A percentile compares a stretch with the other conserved stretches of the same genome.
phyloP scores from a whole-genome alignment of 2,888 invertebrate genomes.

The Hyalella azteca region DNA sequence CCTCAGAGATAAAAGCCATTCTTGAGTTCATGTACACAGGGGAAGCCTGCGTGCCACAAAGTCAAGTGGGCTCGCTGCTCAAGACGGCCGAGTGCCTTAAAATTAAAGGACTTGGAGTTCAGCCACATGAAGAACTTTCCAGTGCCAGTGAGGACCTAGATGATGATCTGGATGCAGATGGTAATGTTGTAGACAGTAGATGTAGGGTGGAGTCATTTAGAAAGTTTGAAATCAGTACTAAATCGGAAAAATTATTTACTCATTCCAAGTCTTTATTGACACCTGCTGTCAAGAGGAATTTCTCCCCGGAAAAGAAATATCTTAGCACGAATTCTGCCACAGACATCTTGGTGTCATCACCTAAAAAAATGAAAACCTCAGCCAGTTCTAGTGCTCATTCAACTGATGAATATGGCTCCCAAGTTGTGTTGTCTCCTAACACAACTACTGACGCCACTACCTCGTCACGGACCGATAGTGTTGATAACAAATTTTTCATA shows the following conservation, averaged over 20 bases:
- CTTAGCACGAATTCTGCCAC: neutral
- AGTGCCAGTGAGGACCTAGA: neutral
- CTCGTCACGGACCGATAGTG: neutral
- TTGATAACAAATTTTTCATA: no score
- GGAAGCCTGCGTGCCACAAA: constrained; percentile 52
- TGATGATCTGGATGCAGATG: neutral
- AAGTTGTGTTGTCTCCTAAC: neutral
- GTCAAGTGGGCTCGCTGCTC: constrained; percentile 50
- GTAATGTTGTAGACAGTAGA: neutral
- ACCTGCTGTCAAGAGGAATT: no score
- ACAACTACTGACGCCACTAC: neutral
- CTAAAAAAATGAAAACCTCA: neutral
- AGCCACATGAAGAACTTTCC: neutral
- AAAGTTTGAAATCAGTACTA: neutral
- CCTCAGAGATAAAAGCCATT: constrained; percentile 52
- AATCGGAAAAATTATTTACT: no score
- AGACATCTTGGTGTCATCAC: neutral
- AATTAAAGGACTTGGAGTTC: constrained; percentile 56
- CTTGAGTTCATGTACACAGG: constrained; percentile 58
- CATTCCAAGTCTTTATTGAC: no score
- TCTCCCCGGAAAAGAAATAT: no score
- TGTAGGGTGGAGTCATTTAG: neutral
- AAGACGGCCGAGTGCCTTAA: constrained; percentile 53
- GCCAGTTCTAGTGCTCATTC: neutral
- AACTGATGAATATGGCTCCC: neutral